Conservation (phyloP, 2,113 vertebrate genomes). For the Anser brachyrhynchus region DNA sequence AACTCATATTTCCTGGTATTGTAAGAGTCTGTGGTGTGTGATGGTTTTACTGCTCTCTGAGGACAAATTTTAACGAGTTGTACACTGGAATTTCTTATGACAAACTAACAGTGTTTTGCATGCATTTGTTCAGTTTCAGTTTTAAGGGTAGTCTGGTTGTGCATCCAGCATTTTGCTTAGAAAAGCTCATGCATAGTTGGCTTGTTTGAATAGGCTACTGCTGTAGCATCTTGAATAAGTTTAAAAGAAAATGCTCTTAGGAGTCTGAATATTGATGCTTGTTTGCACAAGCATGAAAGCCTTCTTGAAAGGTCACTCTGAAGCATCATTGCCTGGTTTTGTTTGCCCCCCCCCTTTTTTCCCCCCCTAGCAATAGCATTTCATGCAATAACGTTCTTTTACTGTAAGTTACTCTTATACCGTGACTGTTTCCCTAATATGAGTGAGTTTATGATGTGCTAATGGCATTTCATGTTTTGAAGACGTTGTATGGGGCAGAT, state of each 20-base stretch:
- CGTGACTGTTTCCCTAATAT: background rate
- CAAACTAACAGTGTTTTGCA: background rate
- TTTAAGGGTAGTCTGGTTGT: background rate
- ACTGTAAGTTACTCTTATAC: background rate
- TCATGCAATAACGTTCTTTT: background rate
- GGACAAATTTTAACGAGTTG: fast-evolving
- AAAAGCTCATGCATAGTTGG: background rate
- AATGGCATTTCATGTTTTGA: background rate
- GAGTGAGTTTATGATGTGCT: background rate
- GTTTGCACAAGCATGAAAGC: background rate
- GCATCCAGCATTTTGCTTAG: background rate
- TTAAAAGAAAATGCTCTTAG: background rate
- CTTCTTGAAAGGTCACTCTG: background rate
- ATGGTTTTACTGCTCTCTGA: background rate
- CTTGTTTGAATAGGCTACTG: background rate
- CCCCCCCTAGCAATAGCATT: fast-evolving
- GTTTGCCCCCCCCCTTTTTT: background rate
- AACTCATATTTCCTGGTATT: background rate
- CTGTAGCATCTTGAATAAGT: background rate
- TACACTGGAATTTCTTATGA: background rate
- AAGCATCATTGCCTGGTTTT: background rate
- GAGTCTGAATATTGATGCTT: background rate
- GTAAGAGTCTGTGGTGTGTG: background rate
- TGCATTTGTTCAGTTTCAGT: background rate
- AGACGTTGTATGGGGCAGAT: background rate